Evolutionary conservation across 2,888 invertebrate genomes (phyloP), one percentile per base, ranked within the genome.

Genomic region (Volucella bombylans): DNA sequence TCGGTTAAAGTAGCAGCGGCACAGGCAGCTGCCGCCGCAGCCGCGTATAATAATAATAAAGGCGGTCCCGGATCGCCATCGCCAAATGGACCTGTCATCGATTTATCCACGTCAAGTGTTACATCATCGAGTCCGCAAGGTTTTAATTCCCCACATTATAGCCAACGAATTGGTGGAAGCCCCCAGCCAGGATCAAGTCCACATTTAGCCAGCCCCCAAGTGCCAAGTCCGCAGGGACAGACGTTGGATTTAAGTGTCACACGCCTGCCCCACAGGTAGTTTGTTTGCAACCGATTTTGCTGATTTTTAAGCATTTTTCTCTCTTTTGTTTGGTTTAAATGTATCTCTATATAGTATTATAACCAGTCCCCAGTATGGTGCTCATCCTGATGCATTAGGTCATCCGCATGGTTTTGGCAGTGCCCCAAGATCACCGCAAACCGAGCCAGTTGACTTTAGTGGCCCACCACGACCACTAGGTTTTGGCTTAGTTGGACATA

Each of bases 141-240:
- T 88, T 92, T 90, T 88, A 92, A 91, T 87, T 92, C 91, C 55
- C 90, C 90, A 77, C 91, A 91, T 86, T 91, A 94, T 92, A 90
- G 89, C 86, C 91, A 91, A 88, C 90, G 91, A 54, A 90, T 91
- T 87, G 90, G 90, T 87, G 91, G 90, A 18, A 96, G 96, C 92
- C 96, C 96, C 87, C 96, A 96, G 92, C 96, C 96, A 81, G 96
- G 96, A 88, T 95, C 96, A 87, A 96, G 96, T 92, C 97, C 97
- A 87, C 95, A 95, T 90, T 95, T 96, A 87, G 95, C 96, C 90
- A 96, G 96, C 93, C 96, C 96, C 87, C 96, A 96, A 93, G 96
- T 96, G 92, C 96, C 97, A 90, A 97, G 96, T 93, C 97, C 97
- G 86, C 97, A 97, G 93, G 97, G 97, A 89, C 97, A 97, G 92